Evolutionary conservation across 2,888 invertebrate species (phyloP).

Genomic region (Cantharis flavilabris): DNA sequence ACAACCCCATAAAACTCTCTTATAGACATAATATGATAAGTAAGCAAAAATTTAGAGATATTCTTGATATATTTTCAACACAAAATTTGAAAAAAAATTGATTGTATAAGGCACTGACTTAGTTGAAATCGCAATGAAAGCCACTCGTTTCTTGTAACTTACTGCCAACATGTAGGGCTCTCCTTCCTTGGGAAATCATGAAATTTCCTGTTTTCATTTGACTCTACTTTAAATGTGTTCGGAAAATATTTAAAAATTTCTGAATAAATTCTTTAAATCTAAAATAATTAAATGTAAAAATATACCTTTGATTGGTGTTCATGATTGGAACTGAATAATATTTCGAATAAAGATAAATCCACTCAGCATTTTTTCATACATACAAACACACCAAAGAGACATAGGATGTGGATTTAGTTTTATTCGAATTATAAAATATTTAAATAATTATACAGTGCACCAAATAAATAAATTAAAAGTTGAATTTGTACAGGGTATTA

Average conservation of each 20-base stretch:
- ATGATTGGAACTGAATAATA: background rate
- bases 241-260: background rate
- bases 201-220: background rate
- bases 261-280: background rate
- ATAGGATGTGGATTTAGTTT: background rate
- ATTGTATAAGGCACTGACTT: too few relatives aligned
- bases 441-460: background rate
- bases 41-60: too few relatives aligned
- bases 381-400: background rate
- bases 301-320: background rate
- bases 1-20: too few relatives aligned
- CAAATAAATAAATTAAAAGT: background rate
- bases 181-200: too few relatives aligned
- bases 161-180: too few relatives aligned
- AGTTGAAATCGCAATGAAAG: too few relatives aligned
- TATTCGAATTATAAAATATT: background rate
- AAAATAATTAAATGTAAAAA: background rate
- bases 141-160: too few relatives aligned
- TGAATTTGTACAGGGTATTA: conserved; percentile 20
- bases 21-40: too few relatives aligned
- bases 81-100: too few relatives aligned
- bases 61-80: too few relatives aligned
- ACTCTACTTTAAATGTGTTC: background rate
- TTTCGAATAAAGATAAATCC: background rate
- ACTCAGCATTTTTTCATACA: background rate